phyloP scores from a whole-genome alignment of 35 echinoderm and acorn worm genomes.

The Apostichopus californicus region DNA sequence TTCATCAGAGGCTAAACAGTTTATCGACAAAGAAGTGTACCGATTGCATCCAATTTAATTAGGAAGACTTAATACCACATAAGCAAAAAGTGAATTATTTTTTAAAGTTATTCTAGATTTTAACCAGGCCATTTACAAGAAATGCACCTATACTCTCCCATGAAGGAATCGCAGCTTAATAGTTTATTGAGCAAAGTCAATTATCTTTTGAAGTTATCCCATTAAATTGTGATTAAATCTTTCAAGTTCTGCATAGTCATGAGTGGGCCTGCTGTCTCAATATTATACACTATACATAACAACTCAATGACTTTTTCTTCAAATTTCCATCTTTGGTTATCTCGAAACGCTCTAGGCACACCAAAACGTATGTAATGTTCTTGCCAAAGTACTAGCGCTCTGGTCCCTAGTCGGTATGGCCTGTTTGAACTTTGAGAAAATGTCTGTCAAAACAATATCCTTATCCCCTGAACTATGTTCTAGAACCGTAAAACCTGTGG shows the following conservation, averaged over 20 bases:
- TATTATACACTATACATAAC: conserved; percentile 26
- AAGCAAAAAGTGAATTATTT: no score
- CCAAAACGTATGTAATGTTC: conserved; percentile 31
- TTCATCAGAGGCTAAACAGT: no score
- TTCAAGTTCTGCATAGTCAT: neutral
- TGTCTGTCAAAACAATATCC: conserved; percentile 33
- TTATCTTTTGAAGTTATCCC: no score
- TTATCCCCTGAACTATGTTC: conserved; percentile 22
- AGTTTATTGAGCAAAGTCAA: no score
- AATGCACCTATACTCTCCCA: no score
- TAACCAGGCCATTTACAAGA: no score
- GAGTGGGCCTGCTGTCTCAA: conserved; percentile 41
- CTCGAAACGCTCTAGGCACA: conserved; percentile 46
- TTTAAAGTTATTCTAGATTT: no score
- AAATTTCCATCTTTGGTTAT: conserved; percentile 56
- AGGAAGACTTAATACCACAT: no score
- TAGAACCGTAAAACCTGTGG: conserved; percentile 40
- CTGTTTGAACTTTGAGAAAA: conserved; percentile 57
- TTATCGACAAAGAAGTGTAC: no score
- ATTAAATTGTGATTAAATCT: no score
- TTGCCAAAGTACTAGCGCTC: conserved; percentile 38
- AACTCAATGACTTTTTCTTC: neutral
- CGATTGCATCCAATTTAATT: no score
- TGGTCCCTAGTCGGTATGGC: conserved; percentile 56
- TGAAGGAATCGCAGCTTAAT: no score